Percentiles rank a stretch among this genome's conserved stretches.
phyloP scores from a whole-genome alignment of 2,888 invertebrate species.

The Oscheius myriophilus region DNA sequence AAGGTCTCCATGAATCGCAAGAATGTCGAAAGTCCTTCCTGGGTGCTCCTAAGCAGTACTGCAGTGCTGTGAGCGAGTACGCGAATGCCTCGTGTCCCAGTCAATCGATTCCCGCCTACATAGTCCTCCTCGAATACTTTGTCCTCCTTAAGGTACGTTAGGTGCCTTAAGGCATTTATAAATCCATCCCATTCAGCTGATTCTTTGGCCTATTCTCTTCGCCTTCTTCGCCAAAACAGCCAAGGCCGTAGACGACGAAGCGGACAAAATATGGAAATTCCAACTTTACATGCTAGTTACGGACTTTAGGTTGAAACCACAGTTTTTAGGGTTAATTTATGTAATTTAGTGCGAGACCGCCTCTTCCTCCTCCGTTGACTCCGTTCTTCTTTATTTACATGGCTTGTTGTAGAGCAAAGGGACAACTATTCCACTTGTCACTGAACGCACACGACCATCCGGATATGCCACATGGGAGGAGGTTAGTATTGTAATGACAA shows the following conservation, averaged over 20 bases:
- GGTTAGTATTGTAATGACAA: conserved; percentile 22
- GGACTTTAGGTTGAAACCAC: conserved; percentile 67
- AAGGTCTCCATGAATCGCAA: conserved; percentile 45
- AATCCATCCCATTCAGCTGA: conserved; percentile 59
- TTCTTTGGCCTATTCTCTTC: conserved; percentile 71
- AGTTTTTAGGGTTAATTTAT: not conserved
- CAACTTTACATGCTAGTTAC: conserved; percentile 70
- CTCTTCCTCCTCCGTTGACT: conserved; percentile 71
- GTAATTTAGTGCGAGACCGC: conserved; percentile 63
- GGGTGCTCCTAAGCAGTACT: conserved; percentile 47
- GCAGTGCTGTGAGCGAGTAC: conserved; percentile 55
- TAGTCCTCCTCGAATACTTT: conserved; percentile 53
- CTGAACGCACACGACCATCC: conserved; percentile 53
- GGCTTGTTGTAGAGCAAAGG: conserved; percentile 52
- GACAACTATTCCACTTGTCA: conserved; percentile 35
- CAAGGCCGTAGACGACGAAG: conserved; percentile 68
- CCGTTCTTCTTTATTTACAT: conserved; percentile 59
- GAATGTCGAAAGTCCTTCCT: conserved; percentile 44
- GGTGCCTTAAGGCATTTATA: conserved; percentile 3
- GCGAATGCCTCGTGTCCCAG: conserved; percentile 57
- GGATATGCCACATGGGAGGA: conserved; percentile 42
- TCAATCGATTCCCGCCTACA: conserved; percentile 47
- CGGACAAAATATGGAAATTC: conserved; percentile 71
- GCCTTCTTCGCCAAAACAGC: conserved; percentile 71
- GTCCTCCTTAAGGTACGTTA: conserved; percentile 45